Conservation (phyloP, 2,888 invertebrate species). For the Drosophila fulvimacula region DNA sequence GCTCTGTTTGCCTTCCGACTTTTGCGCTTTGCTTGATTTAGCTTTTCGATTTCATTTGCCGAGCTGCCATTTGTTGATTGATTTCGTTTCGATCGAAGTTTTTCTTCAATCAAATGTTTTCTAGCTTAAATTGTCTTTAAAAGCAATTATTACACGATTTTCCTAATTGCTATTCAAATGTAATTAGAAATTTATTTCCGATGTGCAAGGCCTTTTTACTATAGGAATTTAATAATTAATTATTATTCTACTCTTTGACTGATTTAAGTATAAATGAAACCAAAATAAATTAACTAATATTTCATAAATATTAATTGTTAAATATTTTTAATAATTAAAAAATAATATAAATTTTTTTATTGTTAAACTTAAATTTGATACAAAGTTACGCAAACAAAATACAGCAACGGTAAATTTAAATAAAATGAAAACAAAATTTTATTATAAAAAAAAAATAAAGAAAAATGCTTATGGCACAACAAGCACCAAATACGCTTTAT, state of each 20-base stretch:
- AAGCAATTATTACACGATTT: constrained; percentile 42
- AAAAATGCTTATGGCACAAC: too few species aligned
- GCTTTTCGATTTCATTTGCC: constrained; percentile 14
- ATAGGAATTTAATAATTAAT: not conserved
- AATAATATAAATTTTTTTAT: too few species aligned
- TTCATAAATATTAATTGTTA: too few species aligned
- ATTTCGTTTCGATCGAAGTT: constrained; percentile 22
- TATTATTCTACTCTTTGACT: too few species aligned
- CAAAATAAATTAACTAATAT: too few species aligned
- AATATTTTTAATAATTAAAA: too few species aligned
- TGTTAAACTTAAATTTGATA: too few species aligned
- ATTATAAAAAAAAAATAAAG: not conserved
- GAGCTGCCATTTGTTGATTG: constrained; percentile 43
- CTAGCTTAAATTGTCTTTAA: constrained; percentile 38
- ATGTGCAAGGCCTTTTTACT: not conserved
- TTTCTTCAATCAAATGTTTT: constrained; percentile 22
- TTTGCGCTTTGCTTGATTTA: constrained; percentile 17
- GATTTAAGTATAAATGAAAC: too few species aligned
- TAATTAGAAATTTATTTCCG: constrained; percentile 4
- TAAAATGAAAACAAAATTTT: not conserved
- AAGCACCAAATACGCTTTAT: too few species aligned
- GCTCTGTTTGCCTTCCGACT: constrained; percentile 12
- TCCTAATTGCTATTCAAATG: constrained; percentile 1
- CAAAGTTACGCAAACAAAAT: too few species aligned
- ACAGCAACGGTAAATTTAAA: too few species aligned